Evolutionary conservation across 2,888 invertebrate species (phyloP).

Genomic region (Mesorhabditis sp.): DNA sequence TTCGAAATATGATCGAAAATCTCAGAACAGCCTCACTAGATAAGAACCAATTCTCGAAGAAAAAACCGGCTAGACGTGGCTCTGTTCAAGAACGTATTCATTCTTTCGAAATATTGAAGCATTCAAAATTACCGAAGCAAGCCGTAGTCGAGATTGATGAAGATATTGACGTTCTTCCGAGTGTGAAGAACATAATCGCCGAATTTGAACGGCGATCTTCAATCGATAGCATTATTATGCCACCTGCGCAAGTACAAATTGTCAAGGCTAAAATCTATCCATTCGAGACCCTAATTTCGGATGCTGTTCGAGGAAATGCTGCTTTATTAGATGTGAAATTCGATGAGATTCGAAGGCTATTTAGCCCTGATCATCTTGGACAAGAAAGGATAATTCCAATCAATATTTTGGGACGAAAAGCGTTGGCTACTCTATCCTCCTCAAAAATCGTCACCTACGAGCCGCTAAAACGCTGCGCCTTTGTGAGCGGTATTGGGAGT

Average conservation of each 20-base stretch:
- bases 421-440: background rate
- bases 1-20: too few species aligned
- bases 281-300: background rate
- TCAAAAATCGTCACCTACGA: too few species aligned
- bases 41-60: background rate
- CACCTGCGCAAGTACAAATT: background rate
- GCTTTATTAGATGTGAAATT: background rate
- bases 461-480: background rate
- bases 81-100: background rate
- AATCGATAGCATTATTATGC: background rate
- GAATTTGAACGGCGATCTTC: conserved; percentile 3
- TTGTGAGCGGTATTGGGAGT: conserved; percentile 1
- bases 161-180: background rate
- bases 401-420: background rate
- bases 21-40: too few species aligned
- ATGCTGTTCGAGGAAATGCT: background rate
- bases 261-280: background rate
- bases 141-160: background rate
- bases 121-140: background rate
- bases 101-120: conserved; percentile 3
- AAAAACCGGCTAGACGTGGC: background rate
- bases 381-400: background rate
- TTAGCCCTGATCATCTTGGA: background rate
- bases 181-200: background rate
- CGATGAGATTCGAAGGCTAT: background rate